Conservation (phyloP, 2,113 vertebrate species). For the Crotalus tigris region DNA sequence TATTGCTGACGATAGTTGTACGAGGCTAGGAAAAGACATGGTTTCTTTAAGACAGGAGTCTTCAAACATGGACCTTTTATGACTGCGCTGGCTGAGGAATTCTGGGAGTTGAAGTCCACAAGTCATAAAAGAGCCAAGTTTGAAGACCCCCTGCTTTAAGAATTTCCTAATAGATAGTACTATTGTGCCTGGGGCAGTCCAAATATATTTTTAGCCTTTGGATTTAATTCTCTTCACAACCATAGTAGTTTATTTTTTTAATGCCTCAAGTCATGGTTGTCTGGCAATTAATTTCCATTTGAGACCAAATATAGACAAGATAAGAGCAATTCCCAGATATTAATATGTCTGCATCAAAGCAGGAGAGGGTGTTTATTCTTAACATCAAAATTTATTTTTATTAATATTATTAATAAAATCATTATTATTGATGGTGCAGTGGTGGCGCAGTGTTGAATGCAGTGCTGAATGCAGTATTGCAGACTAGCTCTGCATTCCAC, state of each 20-base stretch:
- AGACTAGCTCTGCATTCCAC: neutral
- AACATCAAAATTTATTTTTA: neutral
- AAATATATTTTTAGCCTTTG: neutral
- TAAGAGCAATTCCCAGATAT: neutral
- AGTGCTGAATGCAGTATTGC: neutral
- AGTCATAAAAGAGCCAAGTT: no score
- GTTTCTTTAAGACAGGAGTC: neutral
- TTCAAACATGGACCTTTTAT: no score
- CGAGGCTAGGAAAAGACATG: neutral
- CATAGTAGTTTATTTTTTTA: conserved; percentile 41
- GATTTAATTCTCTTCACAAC: conserved; percentile 51
- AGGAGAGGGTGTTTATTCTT: neutral
- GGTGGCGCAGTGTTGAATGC: neutral
- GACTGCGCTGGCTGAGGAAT: no score
- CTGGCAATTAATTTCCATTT: conserved; percentile 54
- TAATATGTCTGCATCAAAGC: neutral
- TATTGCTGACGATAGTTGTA: neutral
- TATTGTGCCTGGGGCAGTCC: neutral
- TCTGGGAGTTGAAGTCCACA: no score
- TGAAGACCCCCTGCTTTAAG: neutral
- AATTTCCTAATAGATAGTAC: neutral
- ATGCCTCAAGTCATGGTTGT: conserved; percentile 32
- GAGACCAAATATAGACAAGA: conserved; percentile 24
- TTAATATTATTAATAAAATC: neutral
- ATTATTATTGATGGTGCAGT: neutral